Evolutionary conservation across 2,797 vertebrate species (phyloP).

Genomic region (Euthynnus affinis): DNA sequence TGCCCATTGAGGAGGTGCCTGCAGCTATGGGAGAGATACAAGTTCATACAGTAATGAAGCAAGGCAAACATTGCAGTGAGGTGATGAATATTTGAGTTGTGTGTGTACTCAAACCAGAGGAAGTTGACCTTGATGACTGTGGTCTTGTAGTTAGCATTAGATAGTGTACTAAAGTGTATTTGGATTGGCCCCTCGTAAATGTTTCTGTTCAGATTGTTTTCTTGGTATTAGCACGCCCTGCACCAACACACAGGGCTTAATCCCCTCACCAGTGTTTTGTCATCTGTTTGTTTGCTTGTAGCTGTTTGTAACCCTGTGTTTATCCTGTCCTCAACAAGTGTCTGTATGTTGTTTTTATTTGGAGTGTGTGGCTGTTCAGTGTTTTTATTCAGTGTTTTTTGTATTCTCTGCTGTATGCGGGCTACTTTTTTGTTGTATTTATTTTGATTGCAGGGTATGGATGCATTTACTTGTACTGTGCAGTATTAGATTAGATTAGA

Average conservation of each 20-base stretch:
- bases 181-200: slow-evolving; percentile 44
- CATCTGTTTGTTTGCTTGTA: slow-evolving; percentile 55
- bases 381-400: slow-evolving; percentile 13
- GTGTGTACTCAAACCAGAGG: slow-evolving; percentile 71
- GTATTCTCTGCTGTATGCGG: neutral
- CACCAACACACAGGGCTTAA: slow-evolving; percentile 57
- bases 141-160: slow-evolving; percentile 50
- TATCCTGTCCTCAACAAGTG: slow-evolving; percentile 63
- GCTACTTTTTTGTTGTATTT: slow-evolving; percentile 37
- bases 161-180: slow-evolving; percentile 38
- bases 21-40: slow-evolving; percentile 26
- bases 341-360: slow-evolving; percentile 35
- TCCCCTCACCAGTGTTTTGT: slow-evolving; percentile 45
- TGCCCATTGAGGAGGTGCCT: slow-evolving; percentile 32
- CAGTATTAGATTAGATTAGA: slow-evolving; percentile 67
- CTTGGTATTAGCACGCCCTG: slow-evolving; percentile 38
- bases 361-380: neutral
- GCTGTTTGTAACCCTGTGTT: slow-evolving; percentile 52
- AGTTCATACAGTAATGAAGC: slow-evolving; percentile 36
- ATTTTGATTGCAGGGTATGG: slow-evolving; percentile 43
- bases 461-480: slow-evolving; percentile 47
- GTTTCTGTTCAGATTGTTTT: slow-evolving; percentile 43
- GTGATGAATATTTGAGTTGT: slow-evolving; percentile 68
- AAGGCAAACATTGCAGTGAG: slow-evolving; percentile 85
- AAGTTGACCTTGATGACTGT: slow-evolving; percentile 70